Evolutionary conservation across 2,888 invertebrate species (phyloP), one percentile per base, ranked within the genome.

Genomic region (Meiosimyza decipiens): DNA sequence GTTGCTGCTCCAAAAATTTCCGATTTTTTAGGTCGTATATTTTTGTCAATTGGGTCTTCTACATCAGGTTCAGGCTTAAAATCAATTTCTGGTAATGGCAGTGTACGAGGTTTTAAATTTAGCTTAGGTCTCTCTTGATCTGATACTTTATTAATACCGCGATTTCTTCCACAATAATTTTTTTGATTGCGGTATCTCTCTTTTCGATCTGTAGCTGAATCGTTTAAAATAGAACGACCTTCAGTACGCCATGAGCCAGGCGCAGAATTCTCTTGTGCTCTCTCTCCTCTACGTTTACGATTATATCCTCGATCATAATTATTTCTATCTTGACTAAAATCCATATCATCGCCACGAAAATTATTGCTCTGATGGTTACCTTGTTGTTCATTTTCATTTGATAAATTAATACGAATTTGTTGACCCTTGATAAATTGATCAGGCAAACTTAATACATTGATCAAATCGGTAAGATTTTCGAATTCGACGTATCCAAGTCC

Each of bases 401-500:
- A 92, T 13, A 95, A 90, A 82, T 95, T 94, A 84, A 95, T 94
- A 82, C 94, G 91, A 78, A 95, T 92, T 73, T 93, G 89, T 78
- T 95, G 89, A 69, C 91, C 92, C 84, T 93, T 91, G 80, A 96
- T 90, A 75, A 95, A 95, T 84, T 92, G 91, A 84, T 95, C 95
- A 78, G 93, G 90, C 87, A 94, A 90, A 76, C 92, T 91, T 78
- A 98, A 90, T 68, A 96, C 96, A 83, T 92, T 92, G 77, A 97
- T 92, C 77, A 98, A 90, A 87, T 94, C 94, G 60, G 94, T 92
- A 77, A 96, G 90, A 82, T 93, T 94, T 82, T 92, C 93, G 87
- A 98, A 97, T 86, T 97, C 96, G 12, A 96, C 93, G 88, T 97
- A 97, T 74, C 96, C 97, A 88, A 92, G 96, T 63, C 98, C 98